phyloP scores from a whole-genome alignment of 1,140 invertebrate genomes.

The Pinna nobilis region DNA sequence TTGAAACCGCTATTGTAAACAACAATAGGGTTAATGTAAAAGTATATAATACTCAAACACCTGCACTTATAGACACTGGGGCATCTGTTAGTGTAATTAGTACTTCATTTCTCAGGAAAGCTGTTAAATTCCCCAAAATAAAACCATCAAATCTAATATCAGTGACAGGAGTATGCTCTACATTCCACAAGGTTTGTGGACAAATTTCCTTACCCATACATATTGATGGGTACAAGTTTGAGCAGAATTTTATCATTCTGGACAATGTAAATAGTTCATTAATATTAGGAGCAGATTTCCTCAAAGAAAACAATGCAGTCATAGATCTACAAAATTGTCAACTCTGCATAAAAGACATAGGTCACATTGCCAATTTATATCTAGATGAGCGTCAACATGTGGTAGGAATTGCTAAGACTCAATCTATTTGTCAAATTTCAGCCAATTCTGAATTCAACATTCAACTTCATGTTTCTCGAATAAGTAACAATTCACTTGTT shows the following conservation, averaged over 20 bases:
- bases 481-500: neutral
- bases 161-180: neutral
- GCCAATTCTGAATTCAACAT: neutral
- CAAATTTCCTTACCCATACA: neutral
- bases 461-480: neutral
- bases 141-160: neutral
- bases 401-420: neutral
- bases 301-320: slow-evolving; percentile 1
- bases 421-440: neutral
- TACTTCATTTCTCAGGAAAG: neutral
- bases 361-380: neutral
- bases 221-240: neutral
- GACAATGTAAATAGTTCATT: neutral
- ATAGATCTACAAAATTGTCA: neutral
- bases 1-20: neutral
- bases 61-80: neutral
- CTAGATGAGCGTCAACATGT: neutral
- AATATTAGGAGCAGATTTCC: neutral
- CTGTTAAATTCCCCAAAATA: neutral
- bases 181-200: neutral
- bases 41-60: neutral
- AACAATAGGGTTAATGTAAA: neutral
- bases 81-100: neutral
- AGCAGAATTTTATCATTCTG: neutral
- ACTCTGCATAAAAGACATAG: neutral